Conservation (phyloP, 1,140 invertebrate species). For the Globodera ellingtonae region DNA sequence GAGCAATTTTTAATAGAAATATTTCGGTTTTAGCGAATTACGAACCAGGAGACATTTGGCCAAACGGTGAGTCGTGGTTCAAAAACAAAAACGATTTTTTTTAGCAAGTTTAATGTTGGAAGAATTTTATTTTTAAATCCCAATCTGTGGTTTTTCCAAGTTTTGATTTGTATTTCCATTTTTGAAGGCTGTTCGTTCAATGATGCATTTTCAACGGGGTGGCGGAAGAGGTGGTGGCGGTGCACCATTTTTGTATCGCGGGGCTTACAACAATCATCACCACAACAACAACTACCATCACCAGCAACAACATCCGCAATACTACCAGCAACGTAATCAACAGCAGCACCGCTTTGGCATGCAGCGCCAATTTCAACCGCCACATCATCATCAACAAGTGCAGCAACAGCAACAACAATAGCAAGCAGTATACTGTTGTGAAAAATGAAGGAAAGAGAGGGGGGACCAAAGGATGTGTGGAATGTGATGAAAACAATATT, state of each 20-base stretch:
- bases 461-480: not conserved
- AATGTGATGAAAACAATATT: not conserved
- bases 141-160: not conserved
- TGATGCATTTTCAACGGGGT: not conserved
- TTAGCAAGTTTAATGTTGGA: not conserved
- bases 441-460: not conserved
- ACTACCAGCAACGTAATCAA: not conserved
- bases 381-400: too few relatives aligned
- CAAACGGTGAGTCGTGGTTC: constrained; percentile 6
- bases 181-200: constrained; percentile 7
- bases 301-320: not conserved
- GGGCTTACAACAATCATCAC: not conserved
- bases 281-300: not conserved
- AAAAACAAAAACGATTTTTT: not conserved
- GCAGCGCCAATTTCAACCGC: too few relatives aligned
- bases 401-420: not conserved
- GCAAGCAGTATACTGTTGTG: not conserved
- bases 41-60: constrained; percentile 26
- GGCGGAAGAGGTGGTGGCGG: not conserved
- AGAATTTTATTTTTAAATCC: not conserved
- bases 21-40: constrained; percentile 7
- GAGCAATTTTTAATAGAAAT: not conserved
- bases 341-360: not conserved
- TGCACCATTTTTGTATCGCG: not conserved
- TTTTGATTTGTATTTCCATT: not conserved